Conservation (phyloP, 2,113 vertebrate species). For the Eudyptes chrysolophus region DNA sequence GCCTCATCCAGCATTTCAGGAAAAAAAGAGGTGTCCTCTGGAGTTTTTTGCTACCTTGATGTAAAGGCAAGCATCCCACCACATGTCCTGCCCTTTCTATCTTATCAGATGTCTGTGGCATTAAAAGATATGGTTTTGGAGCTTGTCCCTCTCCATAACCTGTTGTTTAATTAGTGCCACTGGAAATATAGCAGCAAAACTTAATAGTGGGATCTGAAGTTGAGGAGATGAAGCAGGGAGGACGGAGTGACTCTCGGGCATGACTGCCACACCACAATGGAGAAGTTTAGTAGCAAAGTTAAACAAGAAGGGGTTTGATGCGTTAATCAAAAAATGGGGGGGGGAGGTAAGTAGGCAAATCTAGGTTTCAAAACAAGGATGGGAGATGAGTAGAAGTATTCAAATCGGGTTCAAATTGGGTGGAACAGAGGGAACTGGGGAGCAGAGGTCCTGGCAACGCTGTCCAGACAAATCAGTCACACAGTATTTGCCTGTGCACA, state of each 20-base stretch:
- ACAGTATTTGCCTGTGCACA: background rate
- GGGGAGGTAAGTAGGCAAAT: background rate
- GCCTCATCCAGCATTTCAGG: background rate
- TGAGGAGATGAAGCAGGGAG: background rate
- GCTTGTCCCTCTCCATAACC: background rate
- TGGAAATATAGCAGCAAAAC: background rate
- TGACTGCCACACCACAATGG: background rate
- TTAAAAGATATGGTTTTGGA: slow-evolving; percentile 13
- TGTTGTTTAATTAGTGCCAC: slow-evolving; percentile 24
- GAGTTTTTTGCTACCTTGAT: background rate
- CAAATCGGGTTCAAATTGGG: background rate
- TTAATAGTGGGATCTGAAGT: background rate
- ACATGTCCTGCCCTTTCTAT: background rate
- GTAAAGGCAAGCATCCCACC: background rate
- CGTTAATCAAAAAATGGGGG: background rate
- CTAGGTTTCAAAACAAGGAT: background rate
- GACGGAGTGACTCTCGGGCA: background rate
- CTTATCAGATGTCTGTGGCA: background rate
- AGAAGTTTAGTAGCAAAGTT: background rate
- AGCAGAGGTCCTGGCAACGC: background rate
- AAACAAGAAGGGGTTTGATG: background rate
- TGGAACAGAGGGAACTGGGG: background rate
- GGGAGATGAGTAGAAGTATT: background rate
- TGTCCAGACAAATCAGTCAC: background rate
- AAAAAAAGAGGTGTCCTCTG: background rate